These are phyloP conservation scores for Pentalonia nigronervosa DNA, from an alignment of 1,140 invertebrate genomes.

Conservation along the genomic window DNA sequence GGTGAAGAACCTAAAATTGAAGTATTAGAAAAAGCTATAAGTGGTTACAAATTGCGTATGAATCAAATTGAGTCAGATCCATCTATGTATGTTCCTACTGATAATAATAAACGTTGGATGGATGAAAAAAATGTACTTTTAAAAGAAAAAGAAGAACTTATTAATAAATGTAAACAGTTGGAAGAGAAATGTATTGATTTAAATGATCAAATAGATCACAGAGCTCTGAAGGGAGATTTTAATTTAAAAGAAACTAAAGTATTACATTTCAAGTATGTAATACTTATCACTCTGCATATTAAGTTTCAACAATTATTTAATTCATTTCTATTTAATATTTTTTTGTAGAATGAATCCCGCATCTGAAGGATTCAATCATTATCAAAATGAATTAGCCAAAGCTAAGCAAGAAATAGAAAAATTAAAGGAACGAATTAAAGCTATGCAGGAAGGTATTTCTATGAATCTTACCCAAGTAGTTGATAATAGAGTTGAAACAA, in stretches of 20 bases:
- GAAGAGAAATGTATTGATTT: conserved; percentile 61
- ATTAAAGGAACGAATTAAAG: conserved; percentile 67
- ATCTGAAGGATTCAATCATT: conserved; percentile 71
- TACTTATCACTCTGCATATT: not conserved
- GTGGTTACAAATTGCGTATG: conserved; percentile 61
- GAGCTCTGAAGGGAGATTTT: conserved; percentile 62
- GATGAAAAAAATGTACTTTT: conserved; percentile 59
- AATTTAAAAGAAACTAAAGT: conserved; percentile 62
- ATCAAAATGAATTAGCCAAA: conserved; percentile 73
- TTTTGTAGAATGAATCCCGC: conserved; percentile 79
- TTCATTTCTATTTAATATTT: conserved; percentile 62
- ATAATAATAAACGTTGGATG: conserved; percentile 53
- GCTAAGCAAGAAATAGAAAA: conserved; percentile 76
- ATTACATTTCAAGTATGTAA: conserved; percentile 61
- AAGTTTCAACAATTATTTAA: not conserved
- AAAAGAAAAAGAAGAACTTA: conserved; percentile 59
- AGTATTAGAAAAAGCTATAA: conserved; percentile 62
- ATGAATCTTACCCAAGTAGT: conserved; percentile 68
- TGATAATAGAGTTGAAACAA: conserved; percentile 62
- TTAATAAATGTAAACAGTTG: conserved; percentile 60
- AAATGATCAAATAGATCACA: conserved; percentile 62
- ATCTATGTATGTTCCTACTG: conserved; percentile 55
- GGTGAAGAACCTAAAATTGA: conserved; percentile 59
- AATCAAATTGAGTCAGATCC: conserved; percentile 61
- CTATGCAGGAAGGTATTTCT: conserved; percentile 70